Percentiles rank a stretch among this genome's conserved stretches.
These are phyloP conservation scores for Ormyrus nitidulus DNA, from an alignment of 2,888 invertebrate species.

Conservation along the genomic window DNA sequence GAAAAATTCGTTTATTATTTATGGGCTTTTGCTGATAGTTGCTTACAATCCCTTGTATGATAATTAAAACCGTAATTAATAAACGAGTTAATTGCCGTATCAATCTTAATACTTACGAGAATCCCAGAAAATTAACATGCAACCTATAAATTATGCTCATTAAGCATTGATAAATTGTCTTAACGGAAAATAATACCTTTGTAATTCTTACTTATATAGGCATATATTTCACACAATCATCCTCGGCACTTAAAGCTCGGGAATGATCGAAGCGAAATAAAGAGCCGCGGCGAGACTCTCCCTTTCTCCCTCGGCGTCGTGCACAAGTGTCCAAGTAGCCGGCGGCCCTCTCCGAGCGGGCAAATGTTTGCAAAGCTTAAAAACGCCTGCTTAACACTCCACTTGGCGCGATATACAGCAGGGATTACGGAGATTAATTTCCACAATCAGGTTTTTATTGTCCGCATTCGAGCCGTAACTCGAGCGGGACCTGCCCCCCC, in stretches of 20 bases:
- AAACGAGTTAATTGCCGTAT: conserved; percentile 12
- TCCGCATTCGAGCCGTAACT: conserved; percentile 4
- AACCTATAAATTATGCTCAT: conserved; percentile 16
- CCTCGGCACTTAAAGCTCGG: neutral
- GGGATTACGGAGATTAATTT: conserved; percentile 46
- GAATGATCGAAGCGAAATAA: neutral
- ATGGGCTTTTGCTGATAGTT: too few relatives aligned
- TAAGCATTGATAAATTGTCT: conserved; percentile 31
- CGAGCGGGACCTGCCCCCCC: neutral
- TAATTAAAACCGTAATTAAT: neutral
- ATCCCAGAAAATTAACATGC: neutral
- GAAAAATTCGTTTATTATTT: too few relatives aligned
- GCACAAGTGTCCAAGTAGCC: too few relatives aligned
- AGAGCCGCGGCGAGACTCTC: too few relatives aligned
- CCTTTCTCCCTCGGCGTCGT: too few relatives aligned
- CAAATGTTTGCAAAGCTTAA: conserved; percentile 29
- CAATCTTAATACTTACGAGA: neutral
- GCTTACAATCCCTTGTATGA: too few relatives aligned
- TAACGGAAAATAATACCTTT: conserved; percentile 30
- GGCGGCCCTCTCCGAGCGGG: neutral
- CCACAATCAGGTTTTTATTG: conserved; percentile 40
- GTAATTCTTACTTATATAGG: conserved; percentile 18
- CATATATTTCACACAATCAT: conserved; percentile 27
- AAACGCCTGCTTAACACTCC: neutral
- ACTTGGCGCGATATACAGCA: neutral